Conservation (phyloP, 1,140 invertebrate genomes). For the Lepidostoma basale region DNA sequence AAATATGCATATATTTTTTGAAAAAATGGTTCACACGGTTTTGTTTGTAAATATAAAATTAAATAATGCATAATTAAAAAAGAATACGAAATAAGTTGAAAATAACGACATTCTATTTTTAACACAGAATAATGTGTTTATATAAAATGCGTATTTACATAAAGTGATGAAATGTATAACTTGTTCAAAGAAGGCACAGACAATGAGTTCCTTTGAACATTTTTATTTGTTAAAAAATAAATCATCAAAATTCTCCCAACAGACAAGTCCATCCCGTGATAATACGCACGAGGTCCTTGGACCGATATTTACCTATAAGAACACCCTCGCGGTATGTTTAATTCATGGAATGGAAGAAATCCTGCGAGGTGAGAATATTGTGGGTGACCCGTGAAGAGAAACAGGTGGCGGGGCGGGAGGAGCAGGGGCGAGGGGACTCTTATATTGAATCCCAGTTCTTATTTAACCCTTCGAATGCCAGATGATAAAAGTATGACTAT, state of each 20-base stretch:
- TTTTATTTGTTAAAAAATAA: background rate
- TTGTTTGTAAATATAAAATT: too few species aligned
- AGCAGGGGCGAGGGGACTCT: background rate
- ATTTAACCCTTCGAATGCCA: too few species aligned
- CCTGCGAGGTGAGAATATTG: constrained; percentile 3
- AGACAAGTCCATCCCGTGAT: constrained; percentile 10
- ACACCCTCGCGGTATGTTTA: constrained; percentile 39
- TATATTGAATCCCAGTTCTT: constrained; percentile 43
- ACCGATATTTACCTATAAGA: constrained; percentile 27
- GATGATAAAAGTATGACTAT: too few species aligned
- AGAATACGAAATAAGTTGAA: too few species aligned
- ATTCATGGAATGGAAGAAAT: constrained; percentile 38
- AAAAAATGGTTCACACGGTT: too few species aligned
- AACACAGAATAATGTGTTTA: too few species aligned
- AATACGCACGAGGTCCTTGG: background rate
- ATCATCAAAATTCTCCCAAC: background rate
- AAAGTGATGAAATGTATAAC: background rate
- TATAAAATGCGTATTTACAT: background rate
- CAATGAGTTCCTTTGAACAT: background rate
- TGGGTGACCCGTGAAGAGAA: background rate
- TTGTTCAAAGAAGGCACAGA: background rate
- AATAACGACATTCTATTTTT: too few species aligned
- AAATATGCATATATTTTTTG: too few species aligned
- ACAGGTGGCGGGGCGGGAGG: background rate
- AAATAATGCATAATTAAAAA: too few species aligned